Evolutionary conservation across 2,888 invertebrate genomes (phyloP).

Genomic region (Ecdyonurus torrentis): DNA sequence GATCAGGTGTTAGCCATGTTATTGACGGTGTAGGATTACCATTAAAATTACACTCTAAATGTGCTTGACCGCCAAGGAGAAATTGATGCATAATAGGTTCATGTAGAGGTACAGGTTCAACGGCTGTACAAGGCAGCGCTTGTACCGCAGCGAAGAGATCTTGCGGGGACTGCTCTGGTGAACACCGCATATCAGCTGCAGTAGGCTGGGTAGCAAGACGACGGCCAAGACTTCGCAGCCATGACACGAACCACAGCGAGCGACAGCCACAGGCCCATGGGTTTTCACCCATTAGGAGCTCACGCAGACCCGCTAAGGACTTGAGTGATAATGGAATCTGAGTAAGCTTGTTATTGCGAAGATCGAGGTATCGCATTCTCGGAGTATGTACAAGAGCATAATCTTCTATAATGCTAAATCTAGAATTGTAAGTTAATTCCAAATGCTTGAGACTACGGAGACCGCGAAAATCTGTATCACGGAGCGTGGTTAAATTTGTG

Average conservation of each 20-base stretch:
- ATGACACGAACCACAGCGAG: slow-evolving; percentile 56
- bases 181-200: background rate
- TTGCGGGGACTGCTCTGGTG: slow-evolving; percentile 23
- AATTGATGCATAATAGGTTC: slow-evolving; percentile 38
- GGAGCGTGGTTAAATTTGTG: slow-evolving; percentile 46
- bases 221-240: slow-evolving; percentile 26
- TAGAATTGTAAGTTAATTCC: slow-evolving; percentile 41
- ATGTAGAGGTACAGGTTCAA: slow-evolving; percentile 39
- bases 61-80: slow-evolving; percentile 34
- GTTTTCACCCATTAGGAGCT: slow-evolving; percentile 52
- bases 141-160: slow-evolving; percentile 53
- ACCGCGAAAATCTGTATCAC: slow-evolving; percentile 46
- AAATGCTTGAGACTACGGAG: slow-evolving; percentile 39
- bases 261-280: slow-evolving; percentile 77
- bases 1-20: slow-evolving; percentile 56
- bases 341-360: slow-evolving; percentile 51
- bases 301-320: slow-evolving; percentile 40
- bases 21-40: slow-evolving; percentile 65
- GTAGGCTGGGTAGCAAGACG: slow-evolving; percentile 3
- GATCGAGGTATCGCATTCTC: slow-evolving; percentile 41
- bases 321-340: slow-evolving; percentile 53
- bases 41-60: slow-evolving; percentile 57
- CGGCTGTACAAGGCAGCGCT: slow-evolving; percentile 53
- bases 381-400: slow-evolving; percentile 44
- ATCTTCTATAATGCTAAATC: slow-evolving; percentile 41